Evolutionary conservation across 1,140 invertebrate species (phyloP), one percentile per base, ranked within the genome.

Genomic region (Drosophila persimilis): DNA sequence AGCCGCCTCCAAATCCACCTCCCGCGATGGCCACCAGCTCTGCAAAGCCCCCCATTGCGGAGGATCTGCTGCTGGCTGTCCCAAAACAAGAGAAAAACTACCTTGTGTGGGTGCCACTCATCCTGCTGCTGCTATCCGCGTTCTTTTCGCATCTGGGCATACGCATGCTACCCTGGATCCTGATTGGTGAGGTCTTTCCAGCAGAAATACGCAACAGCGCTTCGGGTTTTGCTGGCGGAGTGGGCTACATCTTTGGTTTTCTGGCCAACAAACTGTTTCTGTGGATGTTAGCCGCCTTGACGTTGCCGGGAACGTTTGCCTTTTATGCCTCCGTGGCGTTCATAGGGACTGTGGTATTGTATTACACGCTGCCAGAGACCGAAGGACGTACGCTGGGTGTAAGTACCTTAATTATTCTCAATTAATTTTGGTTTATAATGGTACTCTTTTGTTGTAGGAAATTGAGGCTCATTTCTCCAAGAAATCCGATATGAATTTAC

Each of bases 101-200:
- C 1, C 93, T 94, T 63, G 93, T 93, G 0, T 96, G 95, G 95
- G 81, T 96, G 5, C 95, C 96, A 0, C 92, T 94, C 5, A 93
- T 93, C 0, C 92, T 95, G 0, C 89, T 97, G 17, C 93, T 96
- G 48, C 76, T 92, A 2, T 91, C 94, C 1, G 95, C 95, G 1
- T 95, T 96, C 66, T 91, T 95, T 13, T 93, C 94, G 0, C 95
- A 96, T 69, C 90, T 94, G 2, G 95, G 95, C 0, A 95, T 96
- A 15, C 91, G 95, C 50, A 90, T 95, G 29, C 78, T 97, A 3
- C 95, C 95, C 6, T 97, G 95, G 95, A 93, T 97, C 46, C 92
- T 97, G 2, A 95, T 95, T 35, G 95, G 95, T 20, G 95, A 96
- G 90, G 94, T 95, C 58, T 95, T 93, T 77, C 93, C 93, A 15